A percentile compares a stretch with the other conserved stretches of the same genome.
Conservation (phyloP, 2,113 vertebrate genomes). For the Ailuropoda melanoleuca region DNA sequence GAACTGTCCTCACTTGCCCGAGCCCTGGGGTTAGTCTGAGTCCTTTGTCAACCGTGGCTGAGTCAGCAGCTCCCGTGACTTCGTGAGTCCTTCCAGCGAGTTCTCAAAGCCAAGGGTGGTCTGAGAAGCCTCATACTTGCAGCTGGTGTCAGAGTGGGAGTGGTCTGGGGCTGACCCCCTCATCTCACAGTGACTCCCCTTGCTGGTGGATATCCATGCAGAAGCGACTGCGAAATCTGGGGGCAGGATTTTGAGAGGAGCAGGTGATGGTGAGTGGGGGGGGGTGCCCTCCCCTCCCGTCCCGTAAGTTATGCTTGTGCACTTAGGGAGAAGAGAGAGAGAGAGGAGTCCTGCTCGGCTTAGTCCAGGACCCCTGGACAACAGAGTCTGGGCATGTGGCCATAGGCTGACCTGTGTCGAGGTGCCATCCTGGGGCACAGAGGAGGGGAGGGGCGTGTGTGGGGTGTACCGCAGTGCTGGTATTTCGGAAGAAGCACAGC, state of each 20-base stretch:
- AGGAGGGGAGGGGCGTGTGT: fast-evolving
- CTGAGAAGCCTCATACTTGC: neutral
- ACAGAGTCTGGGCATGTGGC: neutral
- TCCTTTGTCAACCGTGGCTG: too few relatives aligned
- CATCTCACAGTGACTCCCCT: neutral
- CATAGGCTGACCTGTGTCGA: fast-evolving
- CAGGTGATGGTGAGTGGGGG: too few relatives aligned
- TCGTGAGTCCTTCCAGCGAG: neutral
- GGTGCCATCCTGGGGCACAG: neutral
- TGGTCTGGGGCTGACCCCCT: neutral
- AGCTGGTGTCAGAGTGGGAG: neutral
- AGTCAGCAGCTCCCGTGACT: neutral
- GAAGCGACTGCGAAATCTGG: fast-evolving
- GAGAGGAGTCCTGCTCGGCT: neutral
- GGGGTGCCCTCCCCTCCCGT: too few relatives aligned
- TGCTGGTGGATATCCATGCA: neutral
- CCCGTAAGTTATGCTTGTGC: neutral
- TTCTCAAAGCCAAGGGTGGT: neutral
- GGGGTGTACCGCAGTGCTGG: fast-evolving
- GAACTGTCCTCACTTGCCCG: neutral
- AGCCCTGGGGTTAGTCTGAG: neutral
- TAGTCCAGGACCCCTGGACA: neutral
- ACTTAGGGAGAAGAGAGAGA: neutral
- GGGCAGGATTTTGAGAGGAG: neutral
- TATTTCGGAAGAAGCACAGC: neutral